phyloP scores from a whole-genome alignment of 2,113 vertebrate species.

The Elephantulus edwardii region DNA sequence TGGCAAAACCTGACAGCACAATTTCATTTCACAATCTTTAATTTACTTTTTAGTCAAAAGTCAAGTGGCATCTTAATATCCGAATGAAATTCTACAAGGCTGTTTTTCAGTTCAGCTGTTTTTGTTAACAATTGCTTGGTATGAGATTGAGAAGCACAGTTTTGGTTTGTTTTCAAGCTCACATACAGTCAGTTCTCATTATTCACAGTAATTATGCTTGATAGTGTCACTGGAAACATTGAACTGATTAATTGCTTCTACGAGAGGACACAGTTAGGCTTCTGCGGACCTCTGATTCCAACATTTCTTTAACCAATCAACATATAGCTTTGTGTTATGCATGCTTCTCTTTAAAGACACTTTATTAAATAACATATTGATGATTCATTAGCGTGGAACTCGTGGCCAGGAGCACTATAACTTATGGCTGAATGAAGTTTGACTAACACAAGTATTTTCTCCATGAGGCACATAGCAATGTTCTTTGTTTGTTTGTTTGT shows the following conservation, averaged over 20 bases:
- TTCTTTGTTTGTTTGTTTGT: too few species aligned
- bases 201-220: neutral
- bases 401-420: neutral
- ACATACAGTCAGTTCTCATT: neutral
- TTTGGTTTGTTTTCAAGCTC: neutral
- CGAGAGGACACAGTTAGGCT: neutral
- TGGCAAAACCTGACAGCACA: neutral
- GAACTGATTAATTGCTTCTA: neutral
- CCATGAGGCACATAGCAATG: too few species aligned
- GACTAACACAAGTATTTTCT: too few species aligned
- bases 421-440: too few species aligned
- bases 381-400: neutral
- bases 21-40: constrained; percentile 4
- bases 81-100: constrained; percentile 14
- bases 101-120: neutral
- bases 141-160: neutral
- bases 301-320: neutral
- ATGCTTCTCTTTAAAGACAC: neutral
- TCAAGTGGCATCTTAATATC: neutral
- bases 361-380: neutral
- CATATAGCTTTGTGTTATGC: neutral
- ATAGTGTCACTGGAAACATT: neutral
- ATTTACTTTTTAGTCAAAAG: neutral
- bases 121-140: neutral
- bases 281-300: neutral